phyloP scores from a whole-genome alignment of 2,888 invertebrate species.

The Cartodere bifasciata region DNA sequence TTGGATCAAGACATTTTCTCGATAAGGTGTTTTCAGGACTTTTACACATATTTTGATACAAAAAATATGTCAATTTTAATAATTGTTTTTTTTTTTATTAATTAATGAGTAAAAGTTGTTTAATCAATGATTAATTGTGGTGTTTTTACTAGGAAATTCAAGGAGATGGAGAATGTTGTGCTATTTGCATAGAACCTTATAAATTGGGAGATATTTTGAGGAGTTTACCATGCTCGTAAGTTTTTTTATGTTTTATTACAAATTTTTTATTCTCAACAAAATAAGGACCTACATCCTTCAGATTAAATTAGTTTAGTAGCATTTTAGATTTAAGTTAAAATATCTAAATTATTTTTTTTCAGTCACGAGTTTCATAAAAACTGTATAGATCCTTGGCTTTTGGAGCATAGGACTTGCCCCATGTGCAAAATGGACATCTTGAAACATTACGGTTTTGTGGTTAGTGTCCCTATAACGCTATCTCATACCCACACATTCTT shows the following conservation, averaged over 20 bases:
- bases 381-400: constrained; percentile 92
- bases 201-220: constrained; percentile 75
- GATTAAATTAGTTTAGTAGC: too few relatives aligned
- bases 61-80: too few relatives aligned
- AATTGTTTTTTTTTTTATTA: too few relatives aligned
- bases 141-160: constrained; percentile 57
- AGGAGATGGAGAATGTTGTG: constrained; percentile 82
- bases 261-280: constrained; percentile 7
- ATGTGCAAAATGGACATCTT: constrained; percentile 97
- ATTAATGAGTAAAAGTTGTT: too few relatives aligned
- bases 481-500: constrained; percentile 23
- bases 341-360: constrained; percentile 29
- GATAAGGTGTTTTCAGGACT: too few relatives aligned
- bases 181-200: constrained; percentile 90
- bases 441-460: constrained; percentile 78
- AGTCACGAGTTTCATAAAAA: constrained; percentile 93
- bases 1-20: too few relatives aligned
- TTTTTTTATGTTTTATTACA: constrained; percentile 13
- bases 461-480: constrained; percentile 41
- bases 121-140: too few relatives aligned
- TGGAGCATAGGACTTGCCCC: constrained; percentile 90
- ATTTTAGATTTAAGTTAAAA: too few relatives aligned
- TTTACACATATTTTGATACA: too few relatives aligned
- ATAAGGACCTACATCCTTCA: too few relatives aligned
- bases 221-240: constrained; percentile 85